Conservation (phyloP, 2,113 vertebrate species). For the Pelvicachromis taeniatus region DNA sequence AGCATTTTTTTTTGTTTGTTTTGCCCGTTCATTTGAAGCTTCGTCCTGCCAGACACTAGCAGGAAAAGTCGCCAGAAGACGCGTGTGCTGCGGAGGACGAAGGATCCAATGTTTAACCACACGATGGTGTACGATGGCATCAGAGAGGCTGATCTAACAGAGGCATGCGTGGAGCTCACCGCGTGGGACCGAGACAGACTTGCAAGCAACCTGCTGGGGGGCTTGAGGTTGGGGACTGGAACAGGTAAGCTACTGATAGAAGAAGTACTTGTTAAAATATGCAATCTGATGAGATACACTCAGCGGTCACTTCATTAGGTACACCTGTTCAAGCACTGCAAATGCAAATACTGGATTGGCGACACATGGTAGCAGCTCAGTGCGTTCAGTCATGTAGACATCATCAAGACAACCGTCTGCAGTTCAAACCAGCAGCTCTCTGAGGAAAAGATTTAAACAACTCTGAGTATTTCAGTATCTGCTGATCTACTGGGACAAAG, state of each 20-base stretch:
- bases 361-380: not conserved
- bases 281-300: not conserved
- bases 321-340: not conserved
- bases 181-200: conserved; percentile 92
- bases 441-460: too few relatives aligned
- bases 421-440: too few relatives aligned
- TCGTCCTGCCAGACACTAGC: conserved; percentile 91
- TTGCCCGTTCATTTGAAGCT: conserved; percentile 65
- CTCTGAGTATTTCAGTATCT: not conserved
- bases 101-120: conserved; percentile 88
- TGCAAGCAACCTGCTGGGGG: conserved; percentile 86
- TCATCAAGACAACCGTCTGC: too few relatives aligned
- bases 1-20: not conserved
- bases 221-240: conserved; percentile 87
- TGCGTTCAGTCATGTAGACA: not conserved
- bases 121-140: conserved; percentile 98
- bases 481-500: not conserved
- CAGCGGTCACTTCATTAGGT: not conserved
- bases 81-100: conserved; percentile 81
- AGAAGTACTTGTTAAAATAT: not conserved
- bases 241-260: conserved; percentile 74
- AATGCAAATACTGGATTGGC: not conserved
- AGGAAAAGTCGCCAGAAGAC: conserved; percentile 96
- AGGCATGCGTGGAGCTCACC: conserved; percentile 91
- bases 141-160: conserved; percentile 80